Evolutionary conservation across 2,888 invertebrate species (phyloP), one percentile per base, ranked within the genome.

Genomic region (Argyresthia goedartella): DNA sequence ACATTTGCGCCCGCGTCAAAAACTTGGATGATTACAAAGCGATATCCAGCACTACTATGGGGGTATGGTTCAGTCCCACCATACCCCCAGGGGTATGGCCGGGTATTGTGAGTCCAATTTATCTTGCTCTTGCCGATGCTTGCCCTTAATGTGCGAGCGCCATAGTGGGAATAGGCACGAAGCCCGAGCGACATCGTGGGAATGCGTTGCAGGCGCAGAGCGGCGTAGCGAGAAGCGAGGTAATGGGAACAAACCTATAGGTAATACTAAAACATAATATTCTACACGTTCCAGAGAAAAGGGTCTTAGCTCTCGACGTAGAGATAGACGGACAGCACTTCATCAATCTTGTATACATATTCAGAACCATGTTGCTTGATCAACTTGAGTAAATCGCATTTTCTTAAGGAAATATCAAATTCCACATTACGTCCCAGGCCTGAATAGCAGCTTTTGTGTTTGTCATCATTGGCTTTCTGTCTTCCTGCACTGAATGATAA

Each of bases 291-390:
- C 52, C 43, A 39, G 47, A 15, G 50, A n/a, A n/a, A n/a, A n/a
- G n/a, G n/a, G n/a, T n/a, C n/a, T n/a, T n/a, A n/a, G n/a, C n/a
- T n/a, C n/a, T n/a, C n/a, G n/a, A n/a, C n/a, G n/a, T n/a, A n/a
- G n/a, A n/a, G n/a, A n/a, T n/a, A n/a, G n/a, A n/a, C 47, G 49
- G 50, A 50, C 14, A 54, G 15, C 49, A 54, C 44, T 49, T 54
- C 54, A 39, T 54, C 54, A 50, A 54, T 52, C 50, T 36, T 44
- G 41, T 56, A 56, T 16, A 55, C 45, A 46, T 46, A 1, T 46
- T 10, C n/a, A 2, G 43, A 8, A 9, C 4, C 4, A 43, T 43
- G 43, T 43, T 6, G 1, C 13, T 43, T 43, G 13, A 43, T 43
- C 13, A 43, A 43, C 13, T 2, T 4, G 4, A 43, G 13, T 43